Base-by-base conservation (phyloP, 2,797 vertebrate species). In the Decapterus maruadsi region DNA sequence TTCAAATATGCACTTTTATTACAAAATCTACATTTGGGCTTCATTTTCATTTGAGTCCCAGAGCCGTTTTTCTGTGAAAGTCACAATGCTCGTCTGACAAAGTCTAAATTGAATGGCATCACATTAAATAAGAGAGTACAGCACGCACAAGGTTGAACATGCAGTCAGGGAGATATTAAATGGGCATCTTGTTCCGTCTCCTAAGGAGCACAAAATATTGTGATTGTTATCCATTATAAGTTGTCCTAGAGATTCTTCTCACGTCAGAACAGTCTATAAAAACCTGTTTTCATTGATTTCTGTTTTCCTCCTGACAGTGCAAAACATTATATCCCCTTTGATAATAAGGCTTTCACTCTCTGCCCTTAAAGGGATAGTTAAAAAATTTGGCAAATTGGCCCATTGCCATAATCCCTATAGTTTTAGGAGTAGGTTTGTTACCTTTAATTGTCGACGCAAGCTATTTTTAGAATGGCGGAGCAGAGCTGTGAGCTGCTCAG, bases 151-250 rank as follows among this genome's bases (percentile, higher is more conserved):
- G 19, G 54, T 38, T 54, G 20, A 62, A 58, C 29, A 14, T 17
- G 11, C 10, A 36, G 16, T 26, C 12, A 2, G 31, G 63, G 51
- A 42, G 31, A 19, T 53, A 50, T 26, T 42, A 20, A 72, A 56
- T 46, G 6, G n/a, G 13, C 14, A 60, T 78, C 29, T 62, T 46
- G 46, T 71, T 66, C 42, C 0, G 0, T 29, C 29, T 59, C 45
- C 8, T 26, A 19, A 40, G 19, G 34, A 61, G 58, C 29, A 7
- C 31, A 53, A 45, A 22, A 19, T 60, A 12, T 62, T 53, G 29
- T 29, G 43, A 72, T 75, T 59, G 57, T 31, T 31, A 57, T 55
- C 20, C 20, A 1, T 79, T 79, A 56, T 72, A 53, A 55, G 53
- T 58, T 61, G 19, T 29, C 72, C 31, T 8, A 26, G n/a, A 60